Conservation (phyloP, 2,113 vertebrate genomes). For the Pterophyllum scalare region DNA sequence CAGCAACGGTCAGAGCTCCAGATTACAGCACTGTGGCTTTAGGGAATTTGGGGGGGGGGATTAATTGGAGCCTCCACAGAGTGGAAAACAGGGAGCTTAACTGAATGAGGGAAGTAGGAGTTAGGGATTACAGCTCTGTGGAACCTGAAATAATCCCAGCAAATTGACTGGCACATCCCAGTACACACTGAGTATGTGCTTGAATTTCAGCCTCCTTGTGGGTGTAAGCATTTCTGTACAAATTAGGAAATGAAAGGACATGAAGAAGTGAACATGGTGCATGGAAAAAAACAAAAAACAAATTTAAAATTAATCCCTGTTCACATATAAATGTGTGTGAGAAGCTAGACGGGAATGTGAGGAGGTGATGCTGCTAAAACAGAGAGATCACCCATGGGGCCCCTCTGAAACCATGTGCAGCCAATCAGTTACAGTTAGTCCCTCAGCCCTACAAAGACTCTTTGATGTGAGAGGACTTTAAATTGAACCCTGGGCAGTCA, state of each 20-base stretch:
- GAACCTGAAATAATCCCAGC: slow-evolving; percentile 60
- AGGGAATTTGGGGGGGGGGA: slow-evolving; percentile 21
- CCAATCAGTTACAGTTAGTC: slow-evolving; percentile 76
- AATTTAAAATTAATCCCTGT: background rate
- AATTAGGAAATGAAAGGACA: slow-evolving; percentile 4
- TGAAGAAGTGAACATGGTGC: background rate
- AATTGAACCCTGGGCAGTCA: slow-evolving; percentile 71
- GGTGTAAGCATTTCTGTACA: slow-evolving; percentile 1
- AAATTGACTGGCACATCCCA: slow-evolving; percentile 28
- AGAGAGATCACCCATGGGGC: slow-evolving; percentile 31
- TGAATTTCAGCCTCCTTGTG: background rate
- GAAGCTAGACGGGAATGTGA: slow-evolving; percentile 25
- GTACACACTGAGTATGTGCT: background rate
- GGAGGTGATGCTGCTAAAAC: slow-evolving; percentile 33
- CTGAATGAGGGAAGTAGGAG: slow-evolving; percentile 47
- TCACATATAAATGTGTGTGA: background rate
- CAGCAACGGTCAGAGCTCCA: slow-evolving; percentile 57
- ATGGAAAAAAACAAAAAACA: background rate
- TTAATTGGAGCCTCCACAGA: slow-evolving; percentile 46
- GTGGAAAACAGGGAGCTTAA: slow-evolving; percentile 70
- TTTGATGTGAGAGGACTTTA: slow-evolving; percentile 78
- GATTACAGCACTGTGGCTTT: slow-evolving; percentile 58
- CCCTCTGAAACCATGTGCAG: slow-evolving; percentile 73
- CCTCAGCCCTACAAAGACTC: slow-evolving; percentile 71
- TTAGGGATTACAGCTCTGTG: slow-evolving; percentile 58